These are phyloP conservation scores for Chloropsis hardwickii DNA, from an alignment of 2,113 vertebrate species.

Conservation along the genomic window DNA sequence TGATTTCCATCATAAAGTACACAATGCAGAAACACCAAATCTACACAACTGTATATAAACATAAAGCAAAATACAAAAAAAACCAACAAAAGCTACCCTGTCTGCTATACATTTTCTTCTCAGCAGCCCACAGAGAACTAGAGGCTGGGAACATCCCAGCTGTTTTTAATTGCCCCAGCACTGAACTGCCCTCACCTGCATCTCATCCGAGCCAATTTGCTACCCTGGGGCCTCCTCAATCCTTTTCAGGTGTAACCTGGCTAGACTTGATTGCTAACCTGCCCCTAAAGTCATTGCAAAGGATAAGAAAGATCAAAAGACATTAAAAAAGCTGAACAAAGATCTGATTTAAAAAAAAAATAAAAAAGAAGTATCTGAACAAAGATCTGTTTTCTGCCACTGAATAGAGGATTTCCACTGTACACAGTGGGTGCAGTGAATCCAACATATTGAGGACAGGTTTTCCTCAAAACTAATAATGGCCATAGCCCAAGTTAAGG, in stretches of 20 bases:
- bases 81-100: fast-evolving
- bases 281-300: neutral
- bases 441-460: neutral
- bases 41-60: fast-evolving
- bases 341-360: neutral
- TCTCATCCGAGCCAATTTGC: neutral
- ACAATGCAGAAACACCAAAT: neutral
- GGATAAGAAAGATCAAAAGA: neutral
- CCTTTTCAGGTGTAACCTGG: neutral
- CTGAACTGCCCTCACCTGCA: neutral
- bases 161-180: neutral
- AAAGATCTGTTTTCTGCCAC: neutral
- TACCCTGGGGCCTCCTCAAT: neutral
- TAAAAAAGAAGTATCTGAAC: neutral
- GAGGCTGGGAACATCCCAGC: neutral
- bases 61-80: fast-evolving
- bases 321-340: neutral
- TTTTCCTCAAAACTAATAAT: neutral
- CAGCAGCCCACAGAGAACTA: neutral
- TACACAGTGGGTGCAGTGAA: neutral
- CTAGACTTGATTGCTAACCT: neutral
- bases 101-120: fast-evolving
- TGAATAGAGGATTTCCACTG: neutral
- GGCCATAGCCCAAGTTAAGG: neutral
- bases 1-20: neutral